Percentiles rank a stretch among this genome's conserved stretches.
phyloP scores from a whole-genome alignment of 1,140 invertebrate genomes.

The Procambarus virginalis region DNA sequence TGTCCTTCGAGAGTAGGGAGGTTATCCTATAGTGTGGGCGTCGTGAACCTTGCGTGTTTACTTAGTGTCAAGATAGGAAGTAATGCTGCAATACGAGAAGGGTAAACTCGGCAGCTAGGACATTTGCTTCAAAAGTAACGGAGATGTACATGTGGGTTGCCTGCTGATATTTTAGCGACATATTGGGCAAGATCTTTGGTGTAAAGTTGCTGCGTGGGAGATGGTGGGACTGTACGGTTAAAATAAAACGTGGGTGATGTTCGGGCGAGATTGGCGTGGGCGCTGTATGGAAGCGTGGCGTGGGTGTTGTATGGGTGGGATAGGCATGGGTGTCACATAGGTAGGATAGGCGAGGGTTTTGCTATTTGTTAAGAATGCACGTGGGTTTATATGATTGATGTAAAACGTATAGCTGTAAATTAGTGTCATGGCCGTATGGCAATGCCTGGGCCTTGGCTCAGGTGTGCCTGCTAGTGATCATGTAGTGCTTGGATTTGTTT shows the following conservation, averaged over 20 bases:
- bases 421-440: no score
- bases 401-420: no score
- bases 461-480: no score
- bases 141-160: not conserved
- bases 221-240: not conserved
- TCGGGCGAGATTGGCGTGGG: not conserved
- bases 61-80: not conserved
- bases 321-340: no score
- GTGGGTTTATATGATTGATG: no score
- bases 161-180: not conserved
- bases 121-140: not conserved
- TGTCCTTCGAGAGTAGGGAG: not conserved
- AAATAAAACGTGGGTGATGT: not conserved
- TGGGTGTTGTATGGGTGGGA: not conserved
- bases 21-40: not conserved
- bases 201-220: not conserved
- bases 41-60: not conserved
- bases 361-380: no score
- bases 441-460: no score
- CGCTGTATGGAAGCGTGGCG: not conserved
- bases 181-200: not conserved
- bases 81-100: not conserved
- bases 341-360: not conserved
- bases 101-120: not conserved
- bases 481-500: no score